Evolutionary conservation across 2,888 invertebrate species (phyloP).

Genomic region (Lamproptera curius): DNA sequence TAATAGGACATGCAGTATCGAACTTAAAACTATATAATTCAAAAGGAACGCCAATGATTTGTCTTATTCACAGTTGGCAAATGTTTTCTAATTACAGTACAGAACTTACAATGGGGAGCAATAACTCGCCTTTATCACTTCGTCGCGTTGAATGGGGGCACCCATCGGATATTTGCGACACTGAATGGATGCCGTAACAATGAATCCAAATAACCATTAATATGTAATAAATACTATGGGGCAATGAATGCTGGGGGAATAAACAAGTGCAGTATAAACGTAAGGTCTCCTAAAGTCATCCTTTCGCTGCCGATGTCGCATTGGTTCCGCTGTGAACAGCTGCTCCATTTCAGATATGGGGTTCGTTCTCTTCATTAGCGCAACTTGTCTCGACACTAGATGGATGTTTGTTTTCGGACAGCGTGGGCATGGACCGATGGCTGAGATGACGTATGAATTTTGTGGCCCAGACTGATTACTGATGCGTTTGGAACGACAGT

Average conservation of each 20-base stretch:
- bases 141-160: conserved; percentile 42
- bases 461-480: conserved; percentile 1
- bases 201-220: conserved; percentile 78
- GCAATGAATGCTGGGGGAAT: conserved; percentile 73
- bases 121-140: conserved; percentile 53
- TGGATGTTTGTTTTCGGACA: conserved; percentile 76
- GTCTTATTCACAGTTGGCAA: conserved; percentile 22
- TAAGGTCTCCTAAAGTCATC: conserved; percentile 32
- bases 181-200: conserved; percentile 75
- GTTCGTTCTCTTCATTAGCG: conserved; percentile 71
- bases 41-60: background rate
- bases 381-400: conserved; percentile 71
- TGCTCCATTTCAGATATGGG: conserved; percentile 72
- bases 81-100: conserved; percentile 50
- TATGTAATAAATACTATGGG: conserved; percentile 78
- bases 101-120: conserved; percentile 40
- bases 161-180: conserved; percentile 64
- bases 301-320: background rate
- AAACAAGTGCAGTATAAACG: conserved; percentile 72
- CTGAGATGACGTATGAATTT: conserved; percentile 64
- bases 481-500: too few species aligned
- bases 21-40: background rate
- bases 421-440: conserved; percentile 59
- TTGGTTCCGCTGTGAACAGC: conserved; percentile 51
- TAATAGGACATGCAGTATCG: too few species aligned